These are phyloP conservation scores for Eulithis prunata DNA, from an alignment of 2,888 invertebrate genomes.

Conservation along the genomic window DNA sequence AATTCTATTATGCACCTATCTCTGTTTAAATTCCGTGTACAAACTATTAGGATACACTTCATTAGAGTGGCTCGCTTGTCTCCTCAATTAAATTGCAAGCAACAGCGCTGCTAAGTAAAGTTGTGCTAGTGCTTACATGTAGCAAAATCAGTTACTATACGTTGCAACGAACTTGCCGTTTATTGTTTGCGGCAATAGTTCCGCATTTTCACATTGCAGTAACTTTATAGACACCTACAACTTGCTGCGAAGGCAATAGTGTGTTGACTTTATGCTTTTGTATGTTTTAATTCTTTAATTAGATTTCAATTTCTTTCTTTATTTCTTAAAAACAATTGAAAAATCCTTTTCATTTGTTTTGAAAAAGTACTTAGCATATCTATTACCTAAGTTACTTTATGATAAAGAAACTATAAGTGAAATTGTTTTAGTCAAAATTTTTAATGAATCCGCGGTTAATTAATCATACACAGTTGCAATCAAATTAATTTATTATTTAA, in stretches of 20 bases:
- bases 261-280: too few species aligned
- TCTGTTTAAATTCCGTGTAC: too few species aligned
- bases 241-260: too few species aligned
- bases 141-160: constrained; percentile 30
- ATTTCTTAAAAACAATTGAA: too few species aligned
- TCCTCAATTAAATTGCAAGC: not conserved
- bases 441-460: not conserved
- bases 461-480: not conserved
- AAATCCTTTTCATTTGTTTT: too few species aligned
- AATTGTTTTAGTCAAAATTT: not conserved
- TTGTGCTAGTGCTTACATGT: constrained; percentile 34
- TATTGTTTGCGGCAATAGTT: constrained; percentile 17
- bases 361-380: too few species aligned
- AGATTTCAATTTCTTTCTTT: too few species aligned
- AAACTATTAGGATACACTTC: constrained; percentile 35
- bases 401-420: not conserved
- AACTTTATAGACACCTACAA: too few species aligned
- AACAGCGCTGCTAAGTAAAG: constrained; percentile 44
- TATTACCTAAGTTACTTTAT: too few species aligned
- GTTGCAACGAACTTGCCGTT: constrained; percentile 3
- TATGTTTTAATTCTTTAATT: too few species aligned
- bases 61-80: constrained; percentile 44
- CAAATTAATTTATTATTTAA: not conserved
- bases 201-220: constrained; percentile 10
- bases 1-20: too few species aligned